phyloP scores from a whole-genome alignment of 1,140 invertebrate genomes.

The Bombus waltoni region DNA sequence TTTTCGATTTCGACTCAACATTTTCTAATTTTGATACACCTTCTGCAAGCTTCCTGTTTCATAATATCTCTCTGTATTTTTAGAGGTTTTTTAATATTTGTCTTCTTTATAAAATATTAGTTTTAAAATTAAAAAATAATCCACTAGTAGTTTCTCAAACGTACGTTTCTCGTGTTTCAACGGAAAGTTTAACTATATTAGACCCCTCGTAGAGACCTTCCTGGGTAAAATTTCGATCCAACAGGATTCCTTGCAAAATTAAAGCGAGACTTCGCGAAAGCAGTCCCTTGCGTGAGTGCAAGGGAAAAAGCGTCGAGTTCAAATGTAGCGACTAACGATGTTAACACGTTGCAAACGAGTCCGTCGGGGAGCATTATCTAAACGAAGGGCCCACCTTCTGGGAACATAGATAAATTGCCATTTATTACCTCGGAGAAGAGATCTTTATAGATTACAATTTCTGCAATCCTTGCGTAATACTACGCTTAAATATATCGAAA shows the following conservation, averaged over 20 bases:
- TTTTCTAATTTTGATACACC: neutral
- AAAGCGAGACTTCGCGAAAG: conserved; percentile 2
- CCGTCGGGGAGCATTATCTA: conserved; percentile 9
- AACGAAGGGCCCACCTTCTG: neutral
- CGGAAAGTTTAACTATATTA: neutral
- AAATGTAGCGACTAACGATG: conserved; percentile 11
- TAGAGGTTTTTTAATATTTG: neutral
- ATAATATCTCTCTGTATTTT: neutral
- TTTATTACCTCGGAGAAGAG: neutral
- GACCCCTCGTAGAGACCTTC: neutral
- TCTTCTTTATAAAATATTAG: neutral
- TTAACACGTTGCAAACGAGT: conserved; percentile 44
- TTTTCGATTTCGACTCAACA: neutral
- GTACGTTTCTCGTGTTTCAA: neutral
- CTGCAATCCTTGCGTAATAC: neutral
- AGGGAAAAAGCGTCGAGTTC: neutral
- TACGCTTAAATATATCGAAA: no score
- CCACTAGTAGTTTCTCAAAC: neutral
- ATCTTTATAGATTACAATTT: neutral
- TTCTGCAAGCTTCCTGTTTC: neutral
- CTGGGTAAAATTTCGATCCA: neutral
- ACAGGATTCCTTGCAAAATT: conserved; percentile 31
- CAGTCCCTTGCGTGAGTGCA: neutral
- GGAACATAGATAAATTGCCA: neutral
- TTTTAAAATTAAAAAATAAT: neutral